phyloP scores from a whole-genome alignment of 2,888 invertebrate genomes.

The Craniophora ligustri region DNA sequence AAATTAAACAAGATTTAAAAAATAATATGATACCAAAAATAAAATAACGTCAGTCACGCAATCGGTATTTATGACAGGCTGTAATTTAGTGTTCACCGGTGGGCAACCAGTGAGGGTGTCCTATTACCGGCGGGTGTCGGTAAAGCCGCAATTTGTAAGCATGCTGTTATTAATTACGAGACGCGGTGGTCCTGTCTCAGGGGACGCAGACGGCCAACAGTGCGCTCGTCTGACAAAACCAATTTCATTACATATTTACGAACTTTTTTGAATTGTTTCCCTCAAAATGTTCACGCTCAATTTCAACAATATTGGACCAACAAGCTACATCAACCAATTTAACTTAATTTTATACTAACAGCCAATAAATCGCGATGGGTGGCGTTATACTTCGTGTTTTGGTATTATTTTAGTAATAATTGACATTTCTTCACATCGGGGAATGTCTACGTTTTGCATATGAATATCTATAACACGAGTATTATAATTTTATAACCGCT shows the following conservation, averaged over 20 bases:
- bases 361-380: not conserved
- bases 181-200: slow-evolving; percentile 64
- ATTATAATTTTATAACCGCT: slow-evolving; percentile 7
- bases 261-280: slow-evolving; percentile 28
- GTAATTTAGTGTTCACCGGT: slow-evolving; percentile 65
- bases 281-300: slow-evolving; percentile 10
- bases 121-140: slow-evolving; percentile 58
- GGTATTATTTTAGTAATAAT: not conserved
- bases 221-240: slow-evolving; percentile 62
- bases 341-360: not conserved
- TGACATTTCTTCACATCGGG: not conserved
- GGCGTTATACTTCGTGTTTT: slow-evolving; percentile 6
- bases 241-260: slow-evolving; percentile 63
- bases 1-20: slow-evolving; percentile 3
- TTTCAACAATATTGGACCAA: not conserved
- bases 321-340: not conserved
- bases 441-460: not conserved
- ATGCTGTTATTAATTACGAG: slow-evolving; percentile 72
- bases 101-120: slow-evolving; percentile 54
- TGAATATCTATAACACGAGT: not conserved
- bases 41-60: slow-evolving; percentile 63
- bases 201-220: slow-evolving; percentile 39
- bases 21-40: slow-evolving; percentile 3
- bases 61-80: slow-evolving; percentile 57
- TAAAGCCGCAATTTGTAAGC: slow-evolving; percentile 71